phyloP scores from a whole-genome alignment of 2,888 invertebrate genomes.

The Ormyrus nitidulus region DNA sequence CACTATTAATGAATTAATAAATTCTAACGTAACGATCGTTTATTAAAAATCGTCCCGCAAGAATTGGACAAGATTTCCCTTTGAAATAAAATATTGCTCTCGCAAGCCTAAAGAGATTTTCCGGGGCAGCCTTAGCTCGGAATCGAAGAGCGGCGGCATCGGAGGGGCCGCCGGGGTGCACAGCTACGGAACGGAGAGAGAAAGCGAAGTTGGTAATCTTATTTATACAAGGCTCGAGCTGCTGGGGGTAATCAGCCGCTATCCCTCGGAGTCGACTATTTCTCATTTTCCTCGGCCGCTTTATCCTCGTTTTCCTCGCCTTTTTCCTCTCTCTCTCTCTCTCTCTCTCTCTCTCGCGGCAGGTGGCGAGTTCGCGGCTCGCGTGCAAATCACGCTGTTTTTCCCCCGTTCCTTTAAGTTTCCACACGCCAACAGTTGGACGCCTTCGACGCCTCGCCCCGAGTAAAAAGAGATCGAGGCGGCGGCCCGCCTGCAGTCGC shows the following conservation, averaged over 20 bases:
- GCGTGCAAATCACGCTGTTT: conserved; percentile 30
- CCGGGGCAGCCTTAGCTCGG: neutral
- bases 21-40: too few relatives aligned
- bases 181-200: neutral
- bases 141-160: neutral
- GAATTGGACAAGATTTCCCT: too few relatives aligned
- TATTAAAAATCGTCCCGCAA: too few relatives aligned
- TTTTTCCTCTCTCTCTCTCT: too few relatives aligned
- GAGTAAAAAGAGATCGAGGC: neutral
- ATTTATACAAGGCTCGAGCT: conserved; percentile 41
- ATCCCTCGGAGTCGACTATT: conserved; percentile 42
- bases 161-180: too few relatives aligned
- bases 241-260: conserved; percentile 41
- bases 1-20: too few relatives aligned
- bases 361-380: conserved; percentile 10
- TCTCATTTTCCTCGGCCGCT: conserved; percentile 41
- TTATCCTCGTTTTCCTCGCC: conserved; percentile 8
- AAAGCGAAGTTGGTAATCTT: conserved; percentile 40
- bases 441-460: too few relatives aligned
- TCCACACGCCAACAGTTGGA: neutral
- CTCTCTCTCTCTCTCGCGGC: neutral
- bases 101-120: neutral
- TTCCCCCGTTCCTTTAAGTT: neutral
- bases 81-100: too few relatives aligned
- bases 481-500: neutral